These are phyloP conservation scores for Gephyroberyx darwinii DNA, from an alignment of 2,797 vertebrate species.

Conservation along the genomic window DNA sequence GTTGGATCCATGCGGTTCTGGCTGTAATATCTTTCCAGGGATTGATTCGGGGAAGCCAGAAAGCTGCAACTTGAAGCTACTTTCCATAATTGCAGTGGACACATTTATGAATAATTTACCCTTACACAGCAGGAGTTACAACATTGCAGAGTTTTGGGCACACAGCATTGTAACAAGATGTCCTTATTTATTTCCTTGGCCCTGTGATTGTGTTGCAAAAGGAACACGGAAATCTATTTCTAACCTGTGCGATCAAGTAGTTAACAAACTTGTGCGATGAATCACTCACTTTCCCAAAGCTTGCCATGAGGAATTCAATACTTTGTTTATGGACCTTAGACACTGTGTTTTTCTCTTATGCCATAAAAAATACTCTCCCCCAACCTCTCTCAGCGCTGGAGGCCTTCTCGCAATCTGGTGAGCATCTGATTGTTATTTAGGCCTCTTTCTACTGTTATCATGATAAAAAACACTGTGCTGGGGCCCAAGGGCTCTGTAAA, in stretches of 20 bases:
- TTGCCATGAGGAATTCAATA: slow-evolving; percentile 39
- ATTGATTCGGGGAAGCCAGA: slow-evolving; percentile 15
- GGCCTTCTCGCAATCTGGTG: slow-evolving; percentile 64
- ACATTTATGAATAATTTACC: slow-evolving; percentile 50
- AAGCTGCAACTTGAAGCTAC: slow-evolving; percentile 30
- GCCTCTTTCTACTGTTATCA: slow-evolving; percentile 73
- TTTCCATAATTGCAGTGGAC: slow-evolving; percentile 57
- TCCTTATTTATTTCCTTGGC: slow-evolving; percentile 28
- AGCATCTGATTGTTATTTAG: slow-evolving; percentile 82
- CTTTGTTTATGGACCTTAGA: slow-evolving; percentile 70
- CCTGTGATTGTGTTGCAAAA: slow-evolving; percentile 18
- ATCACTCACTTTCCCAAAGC: slow-evolving; percentile 29
- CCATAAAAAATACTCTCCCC: slow-evolving; percentile 50
- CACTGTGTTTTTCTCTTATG: slow-evolving; percentile 52
- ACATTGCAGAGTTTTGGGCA: slow-evolving; percentile 19
- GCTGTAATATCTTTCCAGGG: slow-evolving; percentile 5
- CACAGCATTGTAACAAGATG: slow-evolving; percentile 32
- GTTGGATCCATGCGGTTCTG: background rate
- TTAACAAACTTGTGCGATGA: slow-evolving; percentile 31
- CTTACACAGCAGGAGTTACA: slow-evolving; percentile 14
- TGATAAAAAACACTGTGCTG: slow-evolving; percentile 66
- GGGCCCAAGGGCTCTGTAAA: slow-evolving; percentile 62
- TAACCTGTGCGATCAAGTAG: slow-evolving; percentile 38
- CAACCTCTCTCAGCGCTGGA: slow-evolving; percentile 37
- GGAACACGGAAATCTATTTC: slow-evolving; percentile 15